Conservation (phyloP, 1,140 invertebrate species). For the Bactericera cockerelli region DNA sequence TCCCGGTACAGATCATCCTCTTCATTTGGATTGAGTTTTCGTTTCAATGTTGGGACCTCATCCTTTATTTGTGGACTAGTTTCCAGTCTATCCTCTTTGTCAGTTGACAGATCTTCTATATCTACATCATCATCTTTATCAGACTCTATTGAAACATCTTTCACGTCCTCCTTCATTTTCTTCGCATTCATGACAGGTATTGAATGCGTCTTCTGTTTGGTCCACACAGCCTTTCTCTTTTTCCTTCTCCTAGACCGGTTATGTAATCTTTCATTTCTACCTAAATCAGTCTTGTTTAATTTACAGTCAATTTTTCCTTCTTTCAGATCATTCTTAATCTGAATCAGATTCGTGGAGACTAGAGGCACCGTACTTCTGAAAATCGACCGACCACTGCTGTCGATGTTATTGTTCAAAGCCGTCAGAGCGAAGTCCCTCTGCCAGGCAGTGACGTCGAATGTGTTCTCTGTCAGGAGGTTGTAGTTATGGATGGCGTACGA, state of each 20-base stretch:
- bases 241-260: background rate
- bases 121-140: background rate
- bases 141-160: background rate
- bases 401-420: background rate
- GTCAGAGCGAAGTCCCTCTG: background rate
- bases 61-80: background rate
- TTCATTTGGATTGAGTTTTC: constrained; percentile 7
- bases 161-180: background rate
- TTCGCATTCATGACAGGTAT: background rate
- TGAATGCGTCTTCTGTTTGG: background rate
- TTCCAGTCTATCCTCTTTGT: background rate
- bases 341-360: background rate
- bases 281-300: background rate
- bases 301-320: too few species aligned
- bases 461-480: background rate
- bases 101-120: background rate
- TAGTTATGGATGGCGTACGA: background rate
- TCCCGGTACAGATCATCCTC: constrained; percentile 2
- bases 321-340: background rate
- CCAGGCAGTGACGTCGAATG: background rate
- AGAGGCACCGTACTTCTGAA: background rate
- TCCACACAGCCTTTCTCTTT: constrained; percentile 5
- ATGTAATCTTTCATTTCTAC: background rate
- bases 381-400: background rate
- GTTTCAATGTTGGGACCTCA: background rate